Percentiles rank a stretch among this genome's conserved stretches.
These are phyloP conservation scores for Mormyrops boulengeri DNA, from an alignment of 2,797 vertebrate species.

Conservation along the genomic window DNA sequence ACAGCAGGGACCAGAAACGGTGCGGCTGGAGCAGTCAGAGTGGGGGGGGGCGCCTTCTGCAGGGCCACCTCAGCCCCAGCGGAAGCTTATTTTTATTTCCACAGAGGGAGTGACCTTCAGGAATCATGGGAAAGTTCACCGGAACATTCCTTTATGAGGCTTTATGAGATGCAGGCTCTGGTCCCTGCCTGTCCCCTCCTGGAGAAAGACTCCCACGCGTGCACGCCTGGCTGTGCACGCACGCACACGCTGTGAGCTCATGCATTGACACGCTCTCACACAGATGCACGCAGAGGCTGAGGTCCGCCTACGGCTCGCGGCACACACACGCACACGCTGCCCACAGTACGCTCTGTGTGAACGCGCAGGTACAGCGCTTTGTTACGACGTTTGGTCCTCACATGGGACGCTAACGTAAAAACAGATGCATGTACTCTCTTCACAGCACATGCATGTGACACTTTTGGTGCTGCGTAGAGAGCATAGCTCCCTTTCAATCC, in stretches of 20 bases:
- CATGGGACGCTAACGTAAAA: constrained; percentile 16
- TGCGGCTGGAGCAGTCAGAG: neutral
- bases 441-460: neutral
- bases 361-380: neutral
- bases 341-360: neutral
- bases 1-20: neutral
- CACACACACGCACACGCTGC: neutral
- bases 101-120: neutral
- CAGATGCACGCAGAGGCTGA: constrained; percentile 10
- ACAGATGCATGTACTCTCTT: neutral
- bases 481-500: neutral
- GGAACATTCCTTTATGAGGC: constrained; percentile 24
- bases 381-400: neutral
- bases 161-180: constrained; percentile 21
- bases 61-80: neutral
- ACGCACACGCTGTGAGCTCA: constrained; percentile 35
- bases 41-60: neutral
- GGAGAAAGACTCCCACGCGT: constrained; percentile 29
- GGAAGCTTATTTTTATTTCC: neutral
- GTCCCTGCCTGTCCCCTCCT: neutral
- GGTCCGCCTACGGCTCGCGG: neutral
- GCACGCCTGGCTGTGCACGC: constrained; percentile 38
- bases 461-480: neutral
- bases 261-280: constrained; percentile 24
- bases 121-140: constrained; percentile 38